Conservation (phyloP, 1,140 invertebrate species). For the Radopholus similis region DNA sequence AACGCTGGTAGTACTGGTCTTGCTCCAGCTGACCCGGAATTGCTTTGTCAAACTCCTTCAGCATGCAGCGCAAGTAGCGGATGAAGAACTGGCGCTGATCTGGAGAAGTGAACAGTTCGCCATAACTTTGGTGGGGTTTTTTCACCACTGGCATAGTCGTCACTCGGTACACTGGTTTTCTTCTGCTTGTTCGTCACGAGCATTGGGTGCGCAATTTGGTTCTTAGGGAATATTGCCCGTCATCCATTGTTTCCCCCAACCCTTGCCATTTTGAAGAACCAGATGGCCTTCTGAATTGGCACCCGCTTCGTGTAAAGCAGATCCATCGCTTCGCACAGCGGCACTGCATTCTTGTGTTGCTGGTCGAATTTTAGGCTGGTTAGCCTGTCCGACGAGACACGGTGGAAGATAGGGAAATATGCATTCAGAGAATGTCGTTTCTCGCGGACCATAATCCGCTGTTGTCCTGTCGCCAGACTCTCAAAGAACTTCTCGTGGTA, state of each 20-base stretch:
- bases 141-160: slow-evolving; percentile 15
- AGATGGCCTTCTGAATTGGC: slow-evolving; percentile 40
- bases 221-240: neutral
- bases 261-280: slow-evolving; percentile 46
- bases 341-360: neutral
- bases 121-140: neutral
- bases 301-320: slow-evolving; percentile 36
- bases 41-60: slow-evolving; percentile 23
- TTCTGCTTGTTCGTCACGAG: slow-evolving; percentile 18
- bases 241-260: neutral
- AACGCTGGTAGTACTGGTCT: slow-evolving; percentile 34
- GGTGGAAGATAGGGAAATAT: slow-evolving; percentile 26
- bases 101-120: slow-evolving; percentile 10
- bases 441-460: slow-evolving; percentile 5
- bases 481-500: slow-evolving; percentile 31
- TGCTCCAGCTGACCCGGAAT: slow-evolving; percentile 26
- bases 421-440: slow-evolving; percentile 33
- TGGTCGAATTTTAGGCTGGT: too few relatives aligned
- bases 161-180: slow-evolving; percentile 18
- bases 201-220: slow-evolving; percentile 27
- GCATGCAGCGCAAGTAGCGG: slow-evolving; percentile 27
- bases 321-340: slow-evolving; percentile 38
- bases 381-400: neutral
- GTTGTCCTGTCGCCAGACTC: slow-evolving; percentile 28
- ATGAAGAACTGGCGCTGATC: slow-evolving; percentile 36